Conservation (phyloP, 2,888 invertebrate species). For the Aquatica leii region DNA sequence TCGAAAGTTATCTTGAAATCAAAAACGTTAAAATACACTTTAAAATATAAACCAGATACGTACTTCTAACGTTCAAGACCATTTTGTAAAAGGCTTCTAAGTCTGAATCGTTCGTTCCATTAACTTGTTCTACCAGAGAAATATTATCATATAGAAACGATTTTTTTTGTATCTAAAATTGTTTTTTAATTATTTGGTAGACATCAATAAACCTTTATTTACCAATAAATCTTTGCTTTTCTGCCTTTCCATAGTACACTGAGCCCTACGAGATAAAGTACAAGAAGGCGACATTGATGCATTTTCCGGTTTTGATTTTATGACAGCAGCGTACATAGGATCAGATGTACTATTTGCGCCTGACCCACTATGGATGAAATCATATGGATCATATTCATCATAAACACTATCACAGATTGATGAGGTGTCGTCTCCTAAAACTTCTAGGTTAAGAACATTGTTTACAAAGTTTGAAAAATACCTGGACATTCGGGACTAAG, state of each 20-base stretch:
- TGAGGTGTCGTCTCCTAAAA: slow-evolving; percentile 63
- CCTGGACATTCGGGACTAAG: slow-evolving; percentile 63
- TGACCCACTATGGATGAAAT: slow-evolving; percentile 72
- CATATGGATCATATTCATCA: slow-evolving; percentile 81
- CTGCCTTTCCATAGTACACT: slow-evolving; percentile 63
- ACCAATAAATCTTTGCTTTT: slow-evolving; percentile 37
- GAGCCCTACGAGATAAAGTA: slow-evolving; percentile 66
- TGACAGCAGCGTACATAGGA: slow-evolving; percentile 75
- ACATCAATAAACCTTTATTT: background rate
- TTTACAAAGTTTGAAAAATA: slow-evolving; percentile 42
- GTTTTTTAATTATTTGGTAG: slow-evolving; percentile 10
- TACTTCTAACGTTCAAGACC: slow-evolving; percentile 81
- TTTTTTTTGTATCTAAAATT: slow-evolving; percentile 61
- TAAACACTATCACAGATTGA: slow-evolving; percentile 74
- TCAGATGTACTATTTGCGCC: slow-evolving; percentile 71
- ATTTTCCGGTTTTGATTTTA: slow-evolving; percentile 64
- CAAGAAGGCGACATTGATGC: slow-evolving; percentile 62
- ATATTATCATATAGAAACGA: slow-evolving; percentile 78
- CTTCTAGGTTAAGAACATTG: too few relatives aligned
- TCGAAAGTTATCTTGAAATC: slow-evolving; percentile 71
- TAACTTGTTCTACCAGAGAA: slow-evolving; percentile 66
- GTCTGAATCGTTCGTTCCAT: slow-evolving; percentile 70
- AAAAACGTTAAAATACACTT: slow-evolving; percentile 14
- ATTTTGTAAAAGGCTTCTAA: slow-evolving; percentile 83
- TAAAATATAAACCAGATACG: slow-evolving; percentile 51